Conservation (phyloP, 2,113 vertebrate species). For the Hystrix cristata region DNA sequence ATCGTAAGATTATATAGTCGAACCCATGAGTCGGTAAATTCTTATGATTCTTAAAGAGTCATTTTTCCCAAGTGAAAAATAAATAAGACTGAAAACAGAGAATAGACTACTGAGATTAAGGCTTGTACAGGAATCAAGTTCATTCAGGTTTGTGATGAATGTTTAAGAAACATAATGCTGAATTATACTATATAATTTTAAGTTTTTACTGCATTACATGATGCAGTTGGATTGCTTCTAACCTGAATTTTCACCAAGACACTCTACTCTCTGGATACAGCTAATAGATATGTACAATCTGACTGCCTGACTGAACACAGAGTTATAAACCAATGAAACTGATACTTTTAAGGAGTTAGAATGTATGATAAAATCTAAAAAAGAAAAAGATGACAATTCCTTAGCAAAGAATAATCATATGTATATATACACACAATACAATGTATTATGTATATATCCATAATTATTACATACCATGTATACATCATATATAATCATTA, state of each 20-base stretch:
- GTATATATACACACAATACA: no score
- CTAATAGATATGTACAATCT: not conserved
- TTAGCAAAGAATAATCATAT: not conserved
- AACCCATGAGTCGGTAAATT: not conserved
- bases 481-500: no score
- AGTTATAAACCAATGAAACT: not conserved
- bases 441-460: no score
- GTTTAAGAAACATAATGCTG: constrained; percentile 6
- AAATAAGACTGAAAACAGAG: constrained; percentile 29
- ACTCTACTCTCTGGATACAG: not conserved
- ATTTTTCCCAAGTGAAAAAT: not conserved
- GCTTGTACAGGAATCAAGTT: not conserved
- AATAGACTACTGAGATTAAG: not conserved
- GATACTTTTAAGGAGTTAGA: constrained; percentile 22
- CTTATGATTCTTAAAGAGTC: not conserved
- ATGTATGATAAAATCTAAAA: constrained; percentile 24
- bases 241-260: not conserved
- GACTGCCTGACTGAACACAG: not conserved
- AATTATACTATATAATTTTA: constrained; percentile 2
- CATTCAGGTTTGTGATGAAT: constrained; percentile 11
- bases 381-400: not conserved
- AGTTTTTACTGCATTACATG: not conserved
- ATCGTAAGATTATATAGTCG: not conserved
- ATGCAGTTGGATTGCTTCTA: not conserved
- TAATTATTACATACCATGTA: no score